Base-by-base conservation (phyloP, 2,113 vertebrate species). In the Corynorhinus townsendii region DNA sequence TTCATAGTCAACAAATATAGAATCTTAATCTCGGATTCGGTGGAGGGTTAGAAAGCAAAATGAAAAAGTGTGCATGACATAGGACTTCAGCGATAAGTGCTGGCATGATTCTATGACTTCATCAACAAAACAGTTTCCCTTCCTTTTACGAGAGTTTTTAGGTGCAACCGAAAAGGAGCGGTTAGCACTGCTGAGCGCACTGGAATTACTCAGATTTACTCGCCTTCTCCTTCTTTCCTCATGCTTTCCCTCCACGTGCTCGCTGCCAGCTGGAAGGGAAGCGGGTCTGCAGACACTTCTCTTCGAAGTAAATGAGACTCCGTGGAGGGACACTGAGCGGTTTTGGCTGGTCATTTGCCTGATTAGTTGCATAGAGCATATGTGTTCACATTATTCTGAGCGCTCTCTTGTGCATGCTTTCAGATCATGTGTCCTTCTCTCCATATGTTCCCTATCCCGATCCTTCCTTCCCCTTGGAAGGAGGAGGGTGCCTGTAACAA, bases 381-480 rank as follows among this genome's bases (percentile, higher is more conserved):
- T 52, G 86, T 95, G 80, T 54, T 81, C 86, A 43, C 94, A 83
- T 92, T 97, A 86, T 95, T 96, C 93, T 93, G 92, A 81, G 81
- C 86, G 96, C 96, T 96, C 96, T 98, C 92, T 93, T 93, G 94
- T 97, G 97, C 30, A 47, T 97, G 43, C 38, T 98, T 97, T 87
- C 91, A 96, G 83, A 64, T 95, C 91, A 59, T 86, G 14, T 93
- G 72, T 97, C 94, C 92, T 94, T 94, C 96, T 69, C 73, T 62
- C 90, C 94, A 96, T 94, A 68, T 98, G 97, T 98, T 98, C 98
- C 92, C 97, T 91, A 97, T 98, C 93, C 89, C 77, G 81, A 64
- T 88, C 26, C 86, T 94, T 93, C 71, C 59, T 62, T 95, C 91
- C 59, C 66, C 94, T 90, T 89, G 88, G 96, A 97, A 97, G 59